Percentiles rank a stretch among this genome's conserved stretches.
These are phyloP conservation scores for Sminthurides aquaticus DNA, from an alignment of 2,888 invertebrate genomes.

Conservation along the genomic window DNA sequence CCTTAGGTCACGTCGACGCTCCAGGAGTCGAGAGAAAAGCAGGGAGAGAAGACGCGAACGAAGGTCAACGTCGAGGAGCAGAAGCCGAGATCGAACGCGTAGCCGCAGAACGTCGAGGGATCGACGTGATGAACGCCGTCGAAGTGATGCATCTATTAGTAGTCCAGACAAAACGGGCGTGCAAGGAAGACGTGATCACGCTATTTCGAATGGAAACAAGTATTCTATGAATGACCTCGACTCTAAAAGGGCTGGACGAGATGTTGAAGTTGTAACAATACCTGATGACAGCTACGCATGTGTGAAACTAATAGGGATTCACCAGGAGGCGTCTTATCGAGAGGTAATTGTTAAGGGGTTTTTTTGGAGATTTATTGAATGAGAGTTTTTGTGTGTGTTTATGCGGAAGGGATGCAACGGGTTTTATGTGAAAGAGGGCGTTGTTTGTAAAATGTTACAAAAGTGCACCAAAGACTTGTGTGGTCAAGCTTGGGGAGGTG, in stretches of 20 bases:
- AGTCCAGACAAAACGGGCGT: conserved; percentile 12
- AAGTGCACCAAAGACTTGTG: too few relatives aligned
- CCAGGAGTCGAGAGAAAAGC: conserved; percentile 48
- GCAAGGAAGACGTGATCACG: not conserved
- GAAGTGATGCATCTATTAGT: conserved; percentile 22
- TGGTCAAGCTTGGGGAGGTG: too few relatives aligned
- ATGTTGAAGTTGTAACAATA: too few relatives aligned
- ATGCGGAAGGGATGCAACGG: too few relatives aligned
- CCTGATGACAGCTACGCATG: too few relatives aligned
- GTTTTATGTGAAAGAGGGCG: too few relatives aligned
- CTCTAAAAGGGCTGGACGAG: too few relatives aligned
- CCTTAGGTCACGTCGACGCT: conserved; percentile 8
- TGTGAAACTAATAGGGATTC: conserved; percentile 35
- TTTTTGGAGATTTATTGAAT: too few relatives aligned
- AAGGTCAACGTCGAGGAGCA: conserved; percentile 47
- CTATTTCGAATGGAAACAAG: not conserved
- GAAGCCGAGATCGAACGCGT: conserved; percentile 36
- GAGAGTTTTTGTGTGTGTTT: too few relatives aligned
- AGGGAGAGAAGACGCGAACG: conserved; percentile 54
- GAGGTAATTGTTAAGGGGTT: conserved; percentile 28
- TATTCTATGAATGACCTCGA: too few relatives aligned
- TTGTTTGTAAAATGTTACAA: too few relatives aligned
- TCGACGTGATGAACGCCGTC: conserved; percentile 49
- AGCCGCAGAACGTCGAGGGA: conserved; percentile 26
- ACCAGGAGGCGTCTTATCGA: conserved; percentile 40